A percentile compares a stretch with the other conserved stretches of the same genome.
These are phyloP conservation scores for Sylvia borin DNA, from an alignment of 2,797 vertebrate species.

Conservation along the genomic window DNA sequence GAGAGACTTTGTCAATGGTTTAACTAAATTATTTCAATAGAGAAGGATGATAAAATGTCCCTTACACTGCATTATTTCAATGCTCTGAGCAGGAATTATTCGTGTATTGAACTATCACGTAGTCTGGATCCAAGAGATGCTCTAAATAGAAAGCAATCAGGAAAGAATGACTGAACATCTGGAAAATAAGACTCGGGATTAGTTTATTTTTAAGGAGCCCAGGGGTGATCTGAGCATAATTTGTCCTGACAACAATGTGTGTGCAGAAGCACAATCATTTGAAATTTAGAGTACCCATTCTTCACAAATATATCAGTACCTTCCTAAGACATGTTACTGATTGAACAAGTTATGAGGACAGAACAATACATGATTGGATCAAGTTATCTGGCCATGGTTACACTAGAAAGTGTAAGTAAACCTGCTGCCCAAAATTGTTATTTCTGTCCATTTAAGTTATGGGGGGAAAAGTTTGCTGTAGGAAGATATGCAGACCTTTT, in stretches of 20 bases:
- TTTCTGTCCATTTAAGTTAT: background rate
- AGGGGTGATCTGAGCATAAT: background rate
- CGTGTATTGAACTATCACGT: background rate
- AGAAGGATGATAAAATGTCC: background rate
- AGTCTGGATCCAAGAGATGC: background rate
- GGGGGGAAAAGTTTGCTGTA: background rate
- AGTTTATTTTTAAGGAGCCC: background rate
- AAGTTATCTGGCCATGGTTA: background rate
- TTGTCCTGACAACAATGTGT: background rate
- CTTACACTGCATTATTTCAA: background rate
- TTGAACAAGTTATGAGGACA: background rate
- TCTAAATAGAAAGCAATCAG: background rate
- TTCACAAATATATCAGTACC: background rate
- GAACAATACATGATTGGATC: background rate
- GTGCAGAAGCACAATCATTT: background rate
- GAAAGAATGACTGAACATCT: background rate
- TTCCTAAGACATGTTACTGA: background rate
- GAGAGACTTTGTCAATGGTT: background rate
- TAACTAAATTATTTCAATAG: background rate
- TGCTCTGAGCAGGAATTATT: background rate
- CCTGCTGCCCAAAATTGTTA: background rate
- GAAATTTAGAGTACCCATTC: background rate
- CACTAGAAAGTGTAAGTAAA: background rate
- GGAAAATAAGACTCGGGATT: background rate
- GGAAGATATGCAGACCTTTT: background rate